Base-by-base conservation (phyloP, 2,113 vertebrate genomes). In the Saccopteryx bilineata region DNA sequence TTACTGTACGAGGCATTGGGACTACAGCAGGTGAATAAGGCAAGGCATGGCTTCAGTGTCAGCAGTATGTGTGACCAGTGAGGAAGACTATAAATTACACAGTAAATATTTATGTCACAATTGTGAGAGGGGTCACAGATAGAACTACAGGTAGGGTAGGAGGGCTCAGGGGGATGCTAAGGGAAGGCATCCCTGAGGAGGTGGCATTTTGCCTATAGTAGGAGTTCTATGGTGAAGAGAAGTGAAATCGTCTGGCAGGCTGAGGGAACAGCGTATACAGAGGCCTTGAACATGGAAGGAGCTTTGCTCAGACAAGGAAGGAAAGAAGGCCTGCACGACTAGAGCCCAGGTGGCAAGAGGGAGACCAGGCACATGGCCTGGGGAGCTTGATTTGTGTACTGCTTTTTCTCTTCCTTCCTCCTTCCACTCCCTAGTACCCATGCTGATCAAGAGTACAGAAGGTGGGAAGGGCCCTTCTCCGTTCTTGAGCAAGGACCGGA, bases 21-120 rank as follows among this genome's bases (percentile, higher is more conserved):
- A 48, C 24, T 58, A 72, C 4, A 52, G 46, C 28, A 90, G 33
- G 48, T 71, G 18, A 86, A 82, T 58, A 90, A 69, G 92, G 24
- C 52, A 74, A 74, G 74, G 68, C 11, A 2, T 39, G 50, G 39
- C 69, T 46, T 74, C 61, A 8, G 24, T 24, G 75, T 95, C 54
- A 52, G 7, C 26, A 72, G 24, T 76, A 33, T 17, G 21, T 86
- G 15, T 31, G 75, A 74, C 76, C 85, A 63, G 9, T 79, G 15
- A 90, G 63, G 58, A 94, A 61, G 72, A 58, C 15, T 82, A 48
- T 52, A 61, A 96, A 78, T 71, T 92, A 50, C 3, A 63, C 24
- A 56, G 13, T 65, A 63, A 81, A 82, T 52, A 60, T 65, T 93
- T 76, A 58, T 82, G 28, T 78, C 65, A 65, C 19, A 48, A 18